phyloP scores from a whole-genome alignment of 2,888 invertebrate genomes.

The Thymelicus sylvestris region DNA sequence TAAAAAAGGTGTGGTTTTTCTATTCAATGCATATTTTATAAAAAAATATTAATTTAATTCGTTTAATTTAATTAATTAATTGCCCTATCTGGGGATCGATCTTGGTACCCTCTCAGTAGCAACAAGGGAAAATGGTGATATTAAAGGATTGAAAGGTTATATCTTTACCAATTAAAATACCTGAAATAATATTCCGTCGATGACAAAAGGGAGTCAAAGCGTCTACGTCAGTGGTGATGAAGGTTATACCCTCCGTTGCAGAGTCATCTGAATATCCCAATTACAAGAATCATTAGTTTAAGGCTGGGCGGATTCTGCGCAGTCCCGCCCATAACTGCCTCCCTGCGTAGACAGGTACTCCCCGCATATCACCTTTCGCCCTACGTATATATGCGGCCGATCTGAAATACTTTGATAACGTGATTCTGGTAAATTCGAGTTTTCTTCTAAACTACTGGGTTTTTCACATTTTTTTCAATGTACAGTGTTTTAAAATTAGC shows the following conservation, averaged over 20 bases:
- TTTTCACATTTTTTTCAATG: neutral
- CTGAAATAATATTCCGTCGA: no score
- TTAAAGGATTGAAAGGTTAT: no score
- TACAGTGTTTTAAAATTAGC: neutral
- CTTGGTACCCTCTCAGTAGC: no score
- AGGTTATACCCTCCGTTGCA: neutral
- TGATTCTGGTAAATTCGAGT: neutral
- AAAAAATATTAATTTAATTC: no score
- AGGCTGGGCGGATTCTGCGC: constrained; percentile 4
- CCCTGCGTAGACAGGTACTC: neutral
- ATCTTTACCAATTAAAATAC: no score
- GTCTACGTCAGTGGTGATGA: neutral
- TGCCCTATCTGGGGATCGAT: no score
- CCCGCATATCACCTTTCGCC: neutral
- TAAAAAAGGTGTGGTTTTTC: no score
- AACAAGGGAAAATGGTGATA: no score
- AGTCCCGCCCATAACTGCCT: neutral
- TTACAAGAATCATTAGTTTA: neutral
- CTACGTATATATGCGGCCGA: neutral
- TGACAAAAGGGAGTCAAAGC: constrained; percentile 4
- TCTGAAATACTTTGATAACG: neutral
- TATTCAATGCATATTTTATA: no score
- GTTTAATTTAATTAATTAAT: no score
- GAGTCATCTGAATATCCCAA: neutral
- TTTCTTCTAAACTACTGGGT: neutral